Evolutionary conservation across 2,113 vertebrate species (phyloP).

Genomic region (Nesoenas mayeri): DNA sequence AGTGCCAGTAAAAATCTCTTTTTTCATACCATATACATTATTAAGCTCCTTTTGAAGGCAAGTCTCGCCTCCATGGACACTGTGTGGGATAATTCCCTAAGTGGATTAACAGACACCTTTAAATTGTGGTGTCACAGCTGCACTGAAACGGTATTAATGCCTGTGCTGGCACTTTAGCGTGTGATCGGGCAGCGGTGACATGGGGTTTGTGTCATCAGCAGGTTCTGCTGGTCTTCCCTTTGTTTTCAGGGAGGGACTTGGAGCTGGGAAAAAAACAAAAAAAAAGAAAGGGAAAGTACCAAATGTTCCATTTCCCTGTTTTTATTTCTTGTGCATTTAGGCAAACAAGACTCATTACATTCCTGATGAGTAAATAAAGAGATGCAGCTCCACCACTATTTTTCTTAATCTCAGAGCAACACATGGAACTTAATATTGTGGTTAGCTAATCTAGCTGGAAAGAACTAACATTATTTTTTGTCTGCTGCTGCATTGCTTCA

Average conservation of each 20-base stretch:
- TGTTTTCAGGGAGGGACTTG: not conserved
- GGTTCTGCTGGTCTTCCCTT: not conserved
- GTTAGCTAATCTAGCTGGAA: not conserved
- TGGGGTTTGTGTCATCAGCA: not conserved
- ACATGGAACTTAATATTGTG: not conserved
- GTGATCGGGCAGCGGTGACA: not conserved
- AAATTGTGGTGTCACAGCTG: not conserved
- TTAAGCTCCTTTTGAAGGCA: not conserved
- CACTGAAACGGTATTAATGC: not conserved
- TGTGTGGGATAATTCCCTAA: not conserved
- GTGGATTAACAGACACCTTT: not conserved
- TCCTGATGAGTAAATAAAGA: not conserved
- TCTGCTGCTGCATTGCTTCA: not conserved
- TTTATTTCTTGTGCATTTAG: not conserved
- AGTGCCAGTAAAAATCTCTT: not conserved
- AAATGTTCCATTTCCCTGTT: not conserved
- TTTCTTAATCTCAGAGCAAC: not conserved
- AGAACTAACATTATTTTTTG: not conserved
- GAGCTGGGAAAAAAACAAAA: not conserved
- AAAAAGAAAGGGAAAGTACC: not conserved
- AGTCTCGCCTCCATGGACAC: not conserved
- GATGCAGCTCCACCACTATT: not conserved
- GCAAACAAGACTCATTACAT: not conserved
- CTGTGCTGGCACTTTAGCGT: not conserved
- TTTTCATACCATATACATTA: not conserved